A percentile compares a stretch with the other conserved stretches of the same genome.
These are phyloP conservation scores for Heliconius erato DNA, from an alignment of 2,888 invertebrate genomes.

Conservation along the genomic window DNA sequence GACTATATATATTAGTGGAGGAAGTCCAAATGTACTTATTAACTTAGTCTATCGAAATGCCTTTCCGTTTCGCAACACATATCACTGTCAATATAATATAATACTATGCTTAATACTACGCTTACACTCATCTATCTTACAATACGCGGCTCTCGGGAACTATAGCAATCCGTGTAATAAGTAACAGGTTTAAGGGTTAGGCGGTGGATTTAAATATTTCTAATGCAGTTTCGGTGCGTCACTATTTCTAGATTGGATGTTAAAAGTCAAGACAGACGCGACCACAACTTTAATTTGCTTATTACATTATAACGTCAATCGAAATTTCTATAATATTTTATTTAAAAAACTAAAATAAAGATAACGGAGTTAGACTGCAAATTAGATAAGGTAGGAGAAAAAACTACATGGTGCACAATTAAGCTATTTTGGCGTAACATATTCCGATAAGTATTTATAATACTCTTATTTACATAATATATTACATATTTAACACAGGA, in stretches of 20 bases:
- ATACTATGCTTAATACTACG: slow-evolving; percentile 41
- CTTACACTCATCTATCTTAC: slow-evolving; percentile 27
- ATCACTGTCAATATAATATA: slow-evolving; percentile 46
- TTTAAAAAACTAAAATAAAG: neutral
- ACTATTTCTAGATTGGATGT: neutral
- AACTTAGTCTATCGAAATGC: slow-evolving; percentile 54
- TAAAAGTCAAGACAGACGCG: neutral
- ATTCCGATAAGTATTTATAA: slow-evolving; percentile 32
- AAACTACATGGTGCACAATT: neutral
- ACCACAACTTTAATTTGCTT: neutral
- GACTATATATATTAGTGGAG: slow-evolving; percentile 27
- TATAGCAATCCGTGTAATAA: neutral
- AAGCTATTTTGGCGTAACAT: slow-evolving; percentile 8
- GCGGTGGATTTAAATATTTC: neutral
- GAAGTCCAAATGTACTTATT: slow-evolving; percentile 56
- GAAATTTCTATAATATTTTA: neutral
- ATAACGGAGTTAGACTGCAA: neutral
- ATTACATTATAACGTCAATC: neutral
- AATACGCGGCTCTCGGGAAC: slow-evolving; percentile 19
- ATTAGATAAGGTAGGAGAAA: neutral
- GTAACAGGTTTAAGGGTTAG: slow-evolving; percentile 6
- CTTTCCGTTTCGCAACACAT: slow-evolving; percentile 36
- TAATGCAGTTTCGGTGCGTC: neutral
- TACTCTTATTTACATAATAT: slow-evolving; percentile 42
- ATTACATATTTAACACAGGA: slow-evolving; percentile 36